Conservation (phyloP, 2,888 invertebrate species). For the Strigamia crassipes region DNA sequence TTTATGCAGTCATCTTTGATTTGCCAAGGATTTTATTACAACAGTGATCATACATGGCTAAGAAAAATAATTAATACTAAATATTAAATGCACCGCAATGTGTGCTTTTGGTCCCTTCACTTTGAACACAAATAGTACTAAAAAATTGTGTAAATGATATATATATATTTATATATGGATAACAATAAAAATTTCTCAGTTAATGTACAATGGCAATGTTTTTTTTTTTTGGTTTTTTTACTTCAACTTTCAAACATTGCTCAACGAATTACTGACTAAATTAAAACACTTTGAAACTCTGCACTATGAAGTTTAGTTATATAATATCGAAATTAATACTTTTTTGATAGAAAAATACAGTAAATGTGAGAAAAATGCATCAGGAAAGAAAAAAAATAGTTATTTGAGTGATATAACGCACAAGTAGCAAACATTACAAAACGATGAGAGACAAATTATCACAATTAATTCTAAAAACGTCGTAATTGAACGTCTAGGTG, state of each 20-base stretch:
- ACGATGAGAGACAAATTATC: no score
- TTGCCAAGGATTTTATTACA: slow-evolving; percentile 7
- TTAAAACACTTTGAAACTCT: no score
- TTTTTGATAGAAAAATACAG: no score
- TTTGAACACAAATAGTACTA: not conserved
- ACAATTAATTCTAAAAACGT: no score
- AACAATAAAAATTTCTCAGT: not conserved
- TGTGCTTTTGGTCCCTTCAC: not conserved
- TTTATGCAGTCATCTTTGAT: slow-evolving; percentile 8
- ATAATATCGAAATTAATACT: no score
- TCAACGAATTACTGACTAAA: not conserved
- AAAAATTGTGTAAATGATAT: not conserved
- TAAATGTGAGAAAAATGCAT: no score
- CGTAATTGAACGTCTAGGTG: no score
- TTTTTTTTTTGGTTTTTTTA: not conserved
- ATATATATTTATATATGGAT: not conserved
- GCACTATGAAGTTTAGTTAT: no score
- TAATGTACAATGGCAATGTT: not conserved
- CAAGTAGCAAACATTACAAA: no score
- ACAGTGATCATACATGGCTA: not conserved
- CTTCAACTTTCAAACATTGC: not conserved
- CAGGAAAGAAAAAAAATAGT: no score
- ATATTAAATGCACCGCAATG: not conserved
- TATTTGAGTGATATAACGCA: no score
- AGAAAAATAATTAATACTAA: slow-evolving; percentile 13